Evolutionary conservation across 2,113 vertebrate species (phyloP), one percentile per base, ranked within the genome.

Genomic region (Smithornis capensis): DNA sequence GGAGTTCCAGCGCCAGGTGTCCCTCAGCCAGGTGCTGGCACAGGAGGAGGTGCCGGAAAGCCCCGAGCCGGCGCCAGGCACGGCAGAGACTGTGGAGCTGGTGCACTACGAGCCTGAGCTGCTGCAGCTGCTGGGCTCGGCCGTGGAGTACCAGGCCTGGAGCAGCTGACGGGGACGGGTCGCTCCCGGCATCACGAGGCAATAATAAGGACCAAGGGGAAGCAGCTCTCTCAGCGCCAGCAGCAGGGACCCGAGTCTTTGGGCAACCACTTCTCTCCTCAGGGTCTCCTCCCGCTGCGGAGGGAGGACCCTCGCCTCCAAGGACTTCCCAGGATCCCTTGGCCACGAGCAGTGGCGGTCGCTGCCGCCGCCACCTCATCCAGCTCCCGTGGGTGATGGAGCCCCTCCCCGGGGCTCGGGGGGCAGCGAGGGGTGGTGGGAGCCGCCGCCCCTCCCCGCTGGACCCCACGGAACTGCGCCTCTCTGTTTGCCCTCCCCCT

Each of bases 61-160:
- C 74, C 88, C 97, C 1, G 95, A 95, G 84, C 96, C 85, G 15
- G 92, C 94, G 1, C 97, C 90, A 9, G 98, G 98, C 80, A 63
- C 98, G 5, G 97, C 98, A 80, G 98, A 98, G 96, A 98, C 98
- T 77, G 98, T 99, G 94, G 99, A 99, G 96, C 97, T 99, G 97
- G 98, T 99, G 94, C 98, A 98, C 74, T 99, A 99, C 5, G 98
- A 99, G 80, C 98, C 99, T 0, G 99, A 99, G 97, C 97, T 99
- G 80, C 98, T 99, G 77, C 98, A 98, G 97, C 98, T 99, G 75
- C 97, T 99, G 93, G 99, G 99, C 55, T 99, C 99, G 2, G 96
- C 87, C 7, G 97, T 98, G 97, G 98, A 98, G 92, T 98, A 97
- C 57, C 83, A 98, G 96, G 89, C 97, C 38, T 98, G 97, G 97